Conservation (phyloP, 2,113 vertebrate species). For the Hippoglossus stenolepis region DNA sequence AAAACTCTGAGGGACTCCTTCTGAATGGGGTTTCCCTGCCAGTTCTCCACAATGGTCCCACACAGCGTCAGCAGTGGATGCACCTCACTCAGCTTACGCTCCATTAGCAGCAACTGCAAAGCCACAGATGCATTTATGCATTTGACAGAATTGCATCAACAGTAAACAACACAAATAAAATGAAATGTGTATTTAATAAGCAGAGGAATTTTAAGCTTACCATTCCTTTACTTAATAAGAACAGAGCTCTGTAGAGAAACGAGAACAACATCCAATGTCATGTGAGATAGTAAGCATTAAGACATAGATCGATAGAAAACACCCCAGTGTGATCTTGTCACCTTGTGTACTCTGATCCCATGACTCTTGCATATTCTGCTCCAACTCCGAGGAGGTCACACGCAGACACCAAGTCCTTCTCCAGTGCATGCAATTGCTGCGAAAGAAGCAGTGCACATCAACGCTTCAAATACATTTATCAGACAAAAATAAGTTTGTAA, state of each 20-base stretch:
- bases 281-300: neutral
- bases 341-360: conserved; percentile 95
- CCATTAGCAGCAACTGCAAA: conserved; percentile 90
- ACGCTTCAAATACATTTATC: neutral
- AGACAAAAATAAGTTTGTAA: neutral
- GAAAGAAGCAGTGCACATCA: conserved; percentile 7
- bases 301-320: neutral
- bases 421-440: conserved; percentile 93
- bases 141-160: no score
- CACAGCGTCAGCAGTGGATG: conserved; percentile 92
- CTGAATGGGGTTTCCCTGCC: conserved; percentile 96
- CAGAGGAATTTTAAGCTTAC: conserved; percentile 64
- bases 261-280: conserved; percentile 24
- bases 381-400: conserved; percentile 93
- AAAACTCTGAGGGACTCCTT: conserved; percentile 92
- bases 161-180: neutral
- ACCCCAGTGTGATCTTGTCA: conserved; percentile 31
- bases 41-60: conserved; percentile 93
- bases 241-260: conserved; percentile 36
- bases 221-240: conserved; percentile 54
- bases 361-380: conserved; percentile 92
- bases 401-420: conserved; percentile 93
- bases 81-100: conserved; percentile 92
- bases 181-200: conserved; percentile 84
- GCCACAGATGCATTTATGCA: neutral